Percentiles rank a stretch among this genome's conserved stretches.
These are phyloP conservation scores for Diachasmimorpha longicaudata DNA, from an alignment of 1,140 invertebrate species.

Conservation along the genomic window DNA sequence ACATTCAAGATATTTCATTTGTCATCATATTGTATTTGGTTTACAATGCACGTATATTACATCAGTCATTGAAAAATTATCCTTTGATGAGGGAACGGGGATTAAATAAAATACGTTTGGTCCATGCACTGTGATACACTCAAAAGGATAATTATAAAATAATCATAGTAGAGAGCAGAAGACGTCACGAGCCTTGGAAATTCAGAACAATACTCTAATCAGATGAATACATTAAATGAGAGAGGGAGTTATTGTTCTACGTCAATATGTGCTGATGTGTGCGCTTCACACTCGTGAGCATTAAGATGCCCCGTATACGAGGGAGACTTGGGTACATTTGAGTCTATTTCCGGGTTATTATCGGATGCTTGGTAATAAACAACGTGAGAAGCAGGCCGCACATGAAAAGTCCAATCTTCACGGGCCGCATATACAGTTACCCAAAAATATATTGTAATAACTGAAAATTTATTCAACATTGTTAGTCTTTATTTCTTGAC, in stretches of 20 bases:
- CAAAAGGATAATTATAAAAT: background rate
- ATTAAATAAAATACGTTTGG: background rate
- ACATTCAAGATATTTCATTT: background rate
- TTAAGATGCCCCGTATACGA: slow-evolving; percentile 49
- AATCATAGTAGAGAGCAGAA: background rate
- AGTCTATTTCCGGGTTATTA: slow-evolving; percentile 15
- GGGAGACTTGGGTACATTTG: slow-evolving; percentile 48
- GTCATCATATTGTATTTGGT: slow-evolving; percentile 4
- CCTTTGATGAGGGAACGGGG: background rate
- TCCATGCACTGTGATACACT: background rate
- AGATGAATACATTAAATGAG: background rate
- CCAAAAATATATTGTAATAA: slow-evolving; percentile 51
- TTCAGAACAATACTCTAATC: background rate
- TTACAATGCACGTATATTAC: background rate
- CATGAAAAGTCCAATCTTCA: slow-evolving; percentile 35
- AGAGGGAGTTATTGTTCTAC: slow-evolving; percentile 22
- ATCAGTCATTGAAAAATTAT: background rate
- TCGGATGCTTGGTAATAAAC: slow-evolving; percentile 12
- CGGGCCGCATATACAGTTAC: slow-evolving; percentile 47
- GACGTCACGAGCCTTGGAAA: background rate
- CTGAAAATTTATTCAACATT: slow-evolving; percentile 41
- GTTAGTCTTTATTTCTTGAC: background rate
- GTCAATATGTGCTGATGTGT: slow-evolving; percentile 24
- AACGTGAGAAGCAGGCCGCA: background rate
- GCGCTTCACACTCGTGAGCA: slow-evolving; percentile 32